Percentiles rank a stretch among this genome's conserved stretches.
These are phyloP conservation scores for Paguma larvata DNA, from an alignment of 2,797 vertebrate species.

Conservation along the genomic window DNA sequence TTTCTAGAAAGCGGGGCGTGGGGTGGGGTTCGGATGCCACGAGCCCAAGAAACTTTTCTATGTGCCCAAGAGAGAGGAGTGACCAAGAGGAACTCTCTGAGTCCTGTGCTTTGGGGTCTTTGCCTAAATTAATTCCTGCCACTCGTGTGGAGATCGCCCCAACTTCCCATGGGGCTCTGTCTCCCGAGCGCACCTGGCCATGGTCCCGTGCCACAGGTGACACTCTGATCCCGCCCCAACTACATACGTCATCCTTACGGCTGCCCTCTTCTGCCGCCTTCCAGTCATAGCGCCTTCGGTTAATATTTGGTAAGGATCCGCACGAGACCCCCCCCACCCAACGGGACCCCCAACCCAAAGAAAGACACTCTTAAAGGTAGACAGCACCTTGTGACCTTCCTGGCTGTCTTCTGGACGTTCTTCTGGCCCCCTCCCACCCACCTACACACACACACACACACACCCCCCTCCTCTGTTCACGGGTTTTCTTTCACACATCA, in stretches of 20 bases:
- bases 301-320: no score
- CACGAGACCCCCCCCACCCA: not conserved
- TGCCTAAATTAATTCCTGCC: not conserved
- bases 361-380: fast-evolving
- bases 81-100: not conserved
- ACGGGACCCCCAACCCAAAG: not conserved
- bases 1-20: not conserved
- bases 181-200: fast-evolving
- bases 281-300: not conserved
- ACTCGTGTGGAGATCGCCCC: not conserved
- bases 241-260: fast-evolving
- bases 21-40: fast-evolving
- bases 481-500: not conserved
- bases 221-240: not conserved
- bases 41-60: not conserved
- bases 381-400: fast-evolving
- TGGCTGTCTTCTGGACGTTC: not conserved
- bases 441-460: not conserved
- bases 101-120: not conserved
- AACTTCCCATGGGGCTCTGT: fast-evolving
- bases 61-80: no score
- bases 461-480: not conserved
- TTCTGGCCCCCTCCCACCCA: fast-evolving
- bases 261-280: fast-evolving
- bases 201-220: not conserved